Evolutionary conservation across 2,888 invertebrate genomes (phyloP), one percentile per base, ranked within the genome.

Genomic region (Nezara viridula): DNA sequence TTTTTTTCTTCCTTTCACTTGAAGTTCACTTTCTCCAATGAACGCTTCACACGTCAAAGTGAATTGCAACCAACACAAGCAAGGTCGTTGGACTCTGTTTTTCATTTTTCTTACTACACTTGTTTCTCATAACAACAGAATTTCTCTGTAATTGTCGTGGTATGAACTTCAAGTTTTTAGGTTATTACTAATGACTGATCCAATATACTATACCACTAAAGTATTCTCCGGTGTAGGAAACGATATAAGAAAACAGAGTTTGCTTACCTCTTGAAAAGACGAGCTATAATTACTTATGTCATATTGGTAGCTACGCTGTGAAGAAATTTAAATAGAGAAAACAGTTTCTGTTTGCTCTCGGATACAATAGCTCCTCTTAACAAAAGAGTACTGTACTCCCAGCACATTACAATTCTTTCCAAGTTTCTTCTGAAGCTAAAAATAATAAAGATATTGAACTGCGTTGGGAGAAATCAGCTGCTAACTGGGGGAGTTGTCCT

Each of bases 271-370:
- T 27, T 16, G 27, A 60, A 27, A 32, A 16, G 14, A 60, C 27
- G 4, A 60, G 60, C 32, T 7, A 27, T 60, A 32, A 60, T 27
- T 60, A 60, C 14, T 27, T 14, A 60, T 60, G 60, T 60, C 60
- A 60, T 21, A 60, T 27, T 21, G 27, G 14, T 60, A 27, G 60
- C 60, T 27, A 16, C 0, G 0, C 21, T 4, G 14, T 27, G 14
- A 60, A 60, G 60, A 60, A 60, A 60, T 60, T 32, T 60, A 60
- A 60, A 60, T 27, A 32, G 27, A 60, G 60, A 60, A 32, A 60
- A 60, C 60, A 60, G 60, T 60, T 60, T 60, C 60, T 60, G 60
- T 60, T 60, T 32, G 60, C 27, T 14, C 16, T 32, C 16, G 4
- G 27, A 16, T 27, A 60, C 60, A 60, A 32, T 60, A 16, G 32